Evolutionary conservation across 2,113 vertebrate genomes (phyloP), one percentile per base, ranked within the genome.

Genomic region (Muntiacus muntjak): DNA sequence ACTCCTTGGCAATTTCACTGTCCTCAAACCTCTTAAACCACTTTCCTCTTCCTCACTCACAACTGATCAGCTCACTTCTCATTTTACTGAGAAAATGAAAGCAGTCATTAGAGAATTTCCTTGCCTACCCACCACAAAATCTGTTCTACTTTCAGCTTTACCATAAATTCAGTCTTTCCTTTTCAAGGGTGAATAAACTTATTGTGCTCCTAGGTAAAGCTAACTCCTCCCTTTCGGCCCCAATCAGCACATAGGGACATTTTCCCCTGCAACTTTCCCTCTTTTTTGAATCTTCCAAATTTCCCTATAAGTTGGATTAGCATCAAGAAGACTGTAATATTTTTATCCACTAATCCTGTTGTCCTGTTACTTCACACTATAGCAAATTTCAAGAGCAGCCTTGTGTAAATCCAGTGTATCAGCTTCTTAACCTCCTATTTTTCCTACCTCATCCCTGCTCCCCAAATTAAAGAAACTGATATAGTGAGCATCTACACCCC

Each of bases 21-120:
- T 81, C 62, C 36, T 81, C 87, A 79, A 76, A 45, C 90, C 81
- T 71, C 90, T 84, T 71, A 97, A 97, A 97, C 97, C 96, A 93
- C 97, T 95, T 67, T 71, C 76, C 67, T 92, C 71, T 74, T 76
- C 52, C 57, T 71, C 40, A 33, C 78, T 91, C 55, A 92, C 64
- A 81, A 81, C 64, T 36, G 7, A 90, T 54, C 23, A n/a, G 23
- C 43, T 67, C 2, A 3, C 15, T 89, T 96, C 83, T 40, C 52
- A 67, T 78, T 87, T 82, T 40, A 91, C 67, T 40, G 83, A 95
- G 83, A 78, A 91, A 89, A 90, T 43, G 58, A 60, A 96, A 92
- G 17, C 40, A 43, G 36, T 55, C 78, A 62, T 78, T 81, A 54
- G 26, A 84, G 92, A 52, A 78, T 28, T 30, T 91, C 36, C 10